Conservation (phyloP, 2,113 vertebrate species). For the Platanista minor region DNA sequence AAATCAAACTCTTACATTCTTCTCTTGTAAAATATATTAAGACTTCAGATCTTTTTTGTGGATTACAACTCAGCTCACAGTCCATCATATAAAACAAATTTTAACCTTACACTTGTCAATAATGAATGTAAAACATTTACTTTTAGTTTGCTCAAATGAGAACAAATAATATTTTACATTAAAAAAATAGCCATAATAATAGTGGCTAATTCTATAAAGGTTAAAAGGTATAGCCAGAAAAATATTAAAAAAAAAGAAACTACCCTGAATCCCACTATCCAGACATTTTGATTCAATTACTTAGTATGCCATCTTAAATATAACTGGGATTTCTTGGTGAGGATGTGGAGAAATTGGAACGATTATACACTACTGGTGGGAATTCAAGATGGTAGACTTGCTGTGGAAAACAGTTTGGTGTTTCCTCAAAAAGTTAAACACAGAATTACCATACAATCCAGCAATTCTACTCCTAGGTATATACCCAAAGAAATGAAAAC, state of each 20-base stretch:
- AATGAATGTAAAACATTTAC: not conserved
- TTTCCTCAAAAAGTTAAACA: not conserved
- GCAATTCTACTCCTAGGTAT: not conserved
- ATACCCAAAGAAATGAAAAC: not conserved
- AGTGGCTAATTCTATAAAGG: not conserved
- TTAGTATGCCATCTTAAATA: not conserved
- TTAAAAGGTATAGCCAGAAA: not conserved
- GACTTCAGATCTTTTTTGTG: not conserved
- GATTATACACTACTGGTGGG: not conserved
- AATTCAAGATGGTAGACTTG: not conserved
- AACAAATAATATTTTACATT: not conserved
- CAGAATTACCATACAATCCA: not conserved
- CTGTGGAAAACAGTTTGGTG: not conserved
- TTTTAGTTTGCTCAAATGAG: not conserved
- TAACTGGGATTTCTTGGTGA: not conserved
- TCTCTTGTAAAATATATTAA: not conserved
- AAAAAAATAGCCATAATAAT: not conserved
- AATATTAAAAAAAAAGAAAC: not conserved
- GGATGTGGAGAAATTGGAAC: not conserved
- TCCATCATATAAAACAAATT: not conserved
- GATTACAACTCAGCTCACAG: not conserved
- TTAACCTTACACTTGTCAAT: not conserved
- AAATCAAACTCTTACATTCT: not conserved
- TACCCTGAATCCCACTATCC: not conserved
- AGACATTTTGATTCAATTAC: not conserved